Conservation (phyloP, 2,888 invertebrate genomes). For the Mimachlamys varia region DNA sequence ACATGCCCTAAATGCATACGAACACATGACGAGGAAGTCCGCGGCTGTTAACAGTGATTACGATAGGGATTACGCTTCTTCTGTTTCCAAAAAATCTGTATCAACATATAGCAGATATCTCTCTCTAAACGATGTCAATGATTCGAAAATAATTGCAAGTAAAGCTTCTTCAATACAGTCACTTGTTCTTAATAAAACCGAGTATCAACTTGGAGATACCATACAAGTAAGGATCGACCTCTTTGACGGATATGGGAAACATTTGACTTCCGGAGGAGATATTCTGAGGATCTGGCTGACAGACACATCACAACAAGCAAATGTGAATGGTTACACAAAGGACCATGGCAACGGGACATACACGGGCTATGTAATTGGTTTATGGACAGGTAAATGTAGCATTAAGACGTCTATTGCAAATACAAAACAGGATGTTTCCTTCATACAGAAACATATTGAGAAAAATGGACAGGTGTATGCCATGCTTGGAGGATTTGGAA, state of each 20-base stretch:
- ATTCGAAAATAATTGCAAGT: not conserved
- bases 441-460: conserved; percentile 10
- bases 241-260: conserved; percentile 1
- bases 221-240: conserved; percentile 36
- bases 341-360: conserved; percentile 43
- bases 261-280: conserved; percentile 32
- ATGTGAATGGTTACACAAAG: conserved; percentile 32
- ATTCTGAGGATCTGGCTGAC: conserved; percentile 41
- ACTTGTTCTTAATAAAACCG: not conserved
- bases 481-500: not conserved
- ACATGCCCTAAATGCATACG: too few species aligned
- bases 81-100: not conserved
- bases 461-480: conserved; percentile 17
- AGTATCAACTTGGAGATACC: conserved; percentile 18
- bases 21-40: too few species aligned
- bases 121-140: not conserved
- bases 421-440: conserved; percentile 35
- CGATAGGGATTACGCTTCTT: not conserved
- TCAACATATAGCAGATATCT: not conserved
- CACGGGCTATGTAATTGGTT: conserved; percentile 36
- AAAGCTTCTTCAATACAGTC: not conserved
- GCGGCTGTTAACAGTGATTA: too few species aligned
- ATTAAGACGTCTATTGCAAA: conserved; percentile 38
- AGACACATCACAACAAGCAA: not conserved
- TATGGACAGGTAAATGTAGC: conserved; percentile 37